Conservation (phyloP, 2,888 invertebrate species). For the Trimorus sp. region DNA sequence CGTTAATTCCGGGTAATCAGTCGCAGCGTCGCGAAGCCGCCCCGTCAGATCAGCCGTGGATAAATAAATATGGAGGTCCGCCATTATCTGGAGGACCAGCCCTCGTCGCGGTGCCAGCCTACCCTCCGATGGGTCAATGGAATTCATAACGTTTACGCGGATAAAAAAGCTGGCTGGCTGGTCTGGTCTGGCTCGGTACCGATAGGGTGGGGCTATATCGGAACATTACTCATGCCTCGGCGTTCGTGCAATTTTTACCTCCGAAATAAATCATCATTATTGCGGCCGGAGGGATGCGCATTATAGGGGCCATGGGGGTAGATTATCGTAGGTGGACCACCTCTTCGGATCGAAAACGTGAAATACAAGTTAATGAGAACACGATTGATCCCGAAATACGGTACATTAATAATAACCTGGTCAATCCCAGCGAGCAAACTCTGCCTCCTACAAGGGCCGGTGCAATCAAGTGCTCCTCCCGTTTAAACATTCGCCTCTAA, state of each 20-base stretch:
- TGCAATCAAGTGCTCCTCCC: too few relatives aligned
- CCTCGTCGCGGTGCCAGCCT: slow-evolving; percentile 70
- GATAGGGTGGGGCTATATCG: slow-evolving; percentile 78
- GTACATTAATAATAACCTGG: slow-evolving; percentile 34
- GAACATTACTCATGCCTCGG: slow-evolving; percentile 84
- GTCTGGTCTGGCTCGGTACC: slow-evolving; percentile 61
- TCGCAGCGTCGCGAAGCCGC: slow-evolving; percentile 71
- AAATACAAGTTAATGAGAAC: slow-evolving; percentile 61
- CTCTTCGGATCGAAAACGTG: slow-evolving; percentile 43
- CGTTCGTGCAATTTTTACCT: slow-evolving; percentile 84
- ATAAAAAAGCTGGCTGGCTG: slow-evolving; percentile 76
- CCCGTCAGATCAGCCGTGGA: slow-evolving; percentile 72
- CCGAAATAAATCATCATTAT: slow-evolving; percentile 85
- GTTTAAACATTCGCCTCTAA: too few relatives aligned
- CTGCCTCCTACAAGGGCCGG: too few relatives aligned
- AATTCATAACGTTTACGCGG: slow-evolving; percentile 78
- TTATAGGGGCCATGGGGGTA: slow-evolving; percentile 77
- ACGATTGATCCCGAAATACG: slow-evolving; percentile 43
- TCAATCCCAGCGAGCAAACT: background rate
- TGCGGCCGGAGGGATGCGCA: slow-evolving; percentile 81
- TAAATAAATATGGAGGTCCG: slow-evolving; percentile 78
- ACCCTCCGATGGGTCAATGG: slow-evolving; percentile 77
- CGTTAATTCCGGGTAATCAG: slow-evolving; percentile 40
- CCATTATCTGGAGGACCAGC: slow-evolving; percentile 77
- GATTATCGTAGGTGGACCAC: slow-evolving; percentile 76